Evolutionary conservation across 2,888 invertebrate species (phyloP).

Genomic region (Miltochrista miniata): DNA sequence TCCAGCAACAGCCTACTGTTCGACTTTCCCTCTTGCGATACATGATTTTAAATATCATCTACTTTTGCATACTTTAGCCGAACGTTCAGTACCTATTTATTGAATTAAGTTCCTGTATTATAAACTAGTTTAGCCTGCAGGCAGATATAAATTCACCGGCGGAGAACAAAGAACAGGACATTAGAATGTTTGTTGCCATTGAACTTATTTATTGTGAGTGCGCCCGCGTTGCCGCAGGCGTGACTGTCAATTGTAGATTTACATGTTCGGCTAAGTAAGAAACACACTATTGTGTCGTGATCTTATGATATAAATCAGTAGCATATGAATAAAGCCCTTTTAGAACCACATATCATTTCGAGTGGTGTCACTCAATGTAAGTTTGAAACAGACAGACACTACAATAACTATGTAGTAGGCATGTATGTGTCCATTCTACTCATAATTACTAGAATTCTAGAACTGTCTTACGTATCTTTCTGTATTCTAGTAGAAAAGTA

Average conservation of each 20-base stretch:
- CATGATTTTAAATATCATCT: neutral
- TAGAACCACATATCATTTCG: too few relatives aligned
- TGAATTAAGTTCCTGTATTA: constrained; percentile 5
- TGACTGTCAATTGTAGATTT: constrained; percentile 23
- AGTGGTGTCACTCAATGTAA: neutral
- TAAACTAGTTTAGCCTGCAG: constrained; percentile 7
- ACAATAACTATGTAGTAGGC: too few relatives aligned
- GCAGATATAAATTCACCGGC: constrained; percentile 15
- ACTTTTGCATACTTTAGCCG: neutral
- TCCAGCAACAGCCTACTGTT: too few relatives aligned
- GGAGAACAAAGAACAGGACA: constrained; percentile 37
- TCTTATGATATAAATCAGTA: too few relatives aligned
- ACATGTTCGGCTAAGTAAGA: too few relatives aligned
- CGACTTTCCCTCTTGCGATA: neutral
- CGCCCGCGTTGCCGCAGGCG: constrained; percentile 18
- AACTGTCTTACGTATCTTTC: too few relatives aligned
- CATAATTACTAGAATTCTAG: too few relatives aligned
- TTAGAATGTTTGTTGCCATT: constrained; percentile 43
- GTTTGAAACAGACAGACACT: too few relatives aligned
- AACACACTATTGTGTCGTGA: too few relatives aligned
- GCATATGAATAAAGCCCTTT: too few relatives aligned
- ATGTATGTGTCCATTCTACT: too few relatives aligned
- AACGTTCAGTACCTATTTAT: neutral
- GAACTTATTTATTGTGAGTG: constrained; percentile 36
- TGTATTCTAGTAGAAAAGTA: too few relatives aligned